Conservation (phyloP, 2,888 invertebrate genomes). For the Bedellia somnulentella region DNA sequence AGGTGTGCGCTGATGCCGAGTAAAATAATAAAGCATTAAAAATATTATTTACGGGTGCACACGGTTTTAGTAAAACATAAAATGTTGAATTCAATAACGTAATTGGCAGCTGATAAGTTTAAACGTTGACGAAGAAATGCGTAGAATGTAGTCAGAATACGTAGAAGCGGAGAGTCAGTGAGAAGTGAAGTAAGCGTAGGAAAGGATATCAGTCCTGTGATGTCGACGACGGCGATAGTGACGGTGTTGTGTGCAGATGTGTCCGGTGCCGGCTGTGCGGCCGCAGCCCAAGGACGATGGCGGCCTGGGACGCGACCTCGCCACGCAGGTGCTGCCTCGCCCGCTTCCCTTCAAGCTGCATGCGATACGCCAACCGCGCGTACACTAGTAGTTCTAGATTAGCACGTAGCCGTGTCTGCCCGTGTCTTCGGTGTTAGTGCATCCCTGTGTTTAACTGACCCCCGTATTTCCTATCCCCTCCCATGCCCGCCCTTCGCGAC, state of each 20-base stretch:
- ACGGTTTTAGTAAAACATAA: no score
- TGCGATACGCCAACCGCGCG: conserved; percentile 27
- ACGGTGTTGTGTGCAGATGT: conserved; percentile 58
- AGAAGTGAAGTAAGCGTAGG: conserved; percentile 49
- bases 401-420: conserved; percentile 39
- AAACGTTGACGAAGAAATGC: no score
- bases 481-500: conserved; percentile 18
- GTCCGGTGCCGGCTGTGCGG: conserved; percentile 52
- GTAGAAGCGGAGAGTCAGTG: conserved; percentile 47
- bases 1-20: no score
- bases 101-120: not conserved
- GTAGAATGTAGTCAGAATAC: not conserved
- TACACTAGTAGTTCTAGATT: conserved; percentile 32
- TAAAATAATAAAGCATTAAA: no score
- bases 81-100: no score
- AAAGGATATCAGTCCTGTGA: conserved; percentile 26
- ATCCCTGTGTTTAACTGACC: conserved; percentile 35
- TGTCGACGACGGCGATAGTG: conserved; percentile 46
- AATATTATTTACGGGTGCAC: no score
- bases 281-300: not conserved
- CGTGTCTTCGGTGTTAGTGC: conserved; percentile 47
- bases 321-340: conserved; percentile 9
- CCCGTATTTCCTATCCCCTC: conserved; percentile 23
- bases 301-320: conserved; percentile 6
- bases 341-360: conserved; percentile 16